A percentile compares a stretch with the other conserved stretches of the same genome.
Conservation (phyloP, 2,888 invertebrate genomes). For the Eulithis prunata region DNA sequence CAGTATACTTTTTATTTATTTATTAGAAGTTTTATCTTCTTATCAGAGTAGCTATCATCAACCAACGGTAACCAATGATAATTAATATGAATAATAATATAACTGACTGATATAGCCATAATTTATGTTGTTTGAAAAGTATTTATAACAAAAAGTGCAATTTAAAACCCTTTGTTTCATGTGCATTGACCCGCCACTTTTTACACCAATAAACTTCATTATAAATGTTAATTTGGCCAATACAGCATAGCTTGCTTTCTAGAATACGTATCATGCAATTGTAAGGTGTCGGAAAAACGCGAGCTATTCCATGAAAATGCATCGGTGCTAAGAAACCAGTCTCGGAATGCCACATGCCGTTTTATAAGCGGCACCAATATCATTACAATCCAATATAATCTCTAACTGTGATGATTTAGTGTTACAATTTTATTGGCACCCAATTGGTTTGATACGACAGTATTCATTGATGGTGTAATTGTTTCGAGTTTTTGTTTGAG, state of each 20-base stretch:
- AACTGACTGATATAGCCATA: neutral
- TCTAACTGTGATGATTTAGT: slow-evolving; percentile 64
- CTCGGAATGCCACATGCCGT: slow-evolving; percentile 73
- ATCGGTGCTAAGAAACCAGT: slow-evolving; percentile 72
- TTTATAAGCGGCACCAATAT: slow-evolving; percentile 65
- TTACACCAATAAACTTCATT: slow-evolving; percentile 47
- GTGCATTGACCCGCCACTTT: slow-evolving; percentile 14
- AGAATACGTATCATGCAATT: slow-evolving; percentile 81
- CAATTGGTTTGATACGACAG: slow-evolving; percentile 70
- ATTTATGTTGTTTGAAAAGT: slow-evolving; percentile 3
- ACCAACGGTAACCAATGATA: too few species aligned
- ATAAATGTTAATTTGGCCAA: slow-evolving; percentile 53
- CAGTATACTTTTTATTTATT: too few species aligned
- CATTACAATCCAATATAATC: slow-evolving; percentile 69
- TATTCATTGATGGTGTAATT: slow-evolving; percentile 70
- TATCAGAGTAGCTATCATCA: too few species aligned
- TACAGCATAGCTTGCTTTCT: slow-evolving; percentile 70
- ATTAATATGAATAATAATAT: too few species aligned
- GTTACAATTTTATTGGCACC: slow-evolving; percentile 67
- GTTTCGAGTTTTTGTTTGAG: slow-evolving; percentile 79
- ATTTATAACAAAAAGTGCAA: neutral
- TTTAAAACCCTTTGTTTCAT: slow-evolving; percentile 12
- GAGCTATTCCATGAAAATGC: slow-evolving; percentile 82
- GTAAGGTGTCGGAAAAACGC: slow-evolving; percentile 83
- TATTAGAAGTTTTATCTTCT: too few species aligned